A percentile compares a stretch with the other conserved stretches of the same genome.
These are phyloP conservation scores for Daphoenositta chrysoptera DNA, from an alignment of 2,113 vertebrate species.

Conservation along the genomic window DNA sequence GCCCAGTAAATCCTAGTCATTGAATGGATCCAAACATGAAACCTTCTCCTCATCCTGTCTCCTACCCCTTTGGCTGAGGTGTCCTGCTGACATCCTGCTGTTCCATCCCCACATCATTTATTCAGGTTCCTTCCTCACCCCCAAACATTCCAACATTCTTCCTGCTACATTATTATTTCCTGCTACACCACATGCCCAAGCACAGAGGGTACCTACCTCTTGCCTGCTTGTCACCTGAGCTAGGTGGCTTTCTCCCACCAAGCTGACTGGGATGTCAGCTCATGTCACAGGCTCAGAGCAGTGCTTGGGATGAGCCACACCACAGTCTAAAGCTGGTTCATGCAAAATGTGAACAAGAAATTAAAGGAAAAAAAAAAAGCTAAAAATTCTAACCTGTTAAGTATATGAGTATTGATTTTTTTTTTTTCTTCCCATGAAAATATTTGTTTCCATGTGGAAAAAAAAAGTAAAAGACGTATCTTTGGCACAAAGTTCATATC, in stretches of 20 bases:
- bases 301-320: not conserved
- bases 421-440: not conserved
- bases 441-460: not conserved
- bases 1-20: not conserved
- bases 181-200: not conserved
- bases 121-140: not conserved
- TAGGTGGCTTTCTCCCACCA: not conserved
- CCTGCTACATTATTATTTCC: not conserved
- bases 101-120: rapidly evolving
- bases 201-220: not conserved
- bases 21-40: not conserved
- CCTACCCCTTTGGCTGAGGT: not conserved
- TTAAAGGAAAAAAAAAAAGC: not conserved
- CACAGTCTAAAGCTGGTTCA: not conserved
- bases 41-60: not conserved
- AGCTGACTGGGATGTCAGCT: not conserved
- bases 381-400: not conserved
- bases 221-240: not conserved
- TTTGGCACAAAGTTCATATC: not conserved
- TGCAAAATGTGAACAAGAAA: not conserved
- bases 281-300: not conserved
- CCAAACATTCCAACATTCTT: not conserved
- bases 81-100: not conserved
- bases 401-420: not conserved
- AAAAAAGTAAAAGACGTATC: not conserved